Conservation (phyloP, 2,888 invertebrate genomes). For the Caenorhabditis sinica region DNA sequence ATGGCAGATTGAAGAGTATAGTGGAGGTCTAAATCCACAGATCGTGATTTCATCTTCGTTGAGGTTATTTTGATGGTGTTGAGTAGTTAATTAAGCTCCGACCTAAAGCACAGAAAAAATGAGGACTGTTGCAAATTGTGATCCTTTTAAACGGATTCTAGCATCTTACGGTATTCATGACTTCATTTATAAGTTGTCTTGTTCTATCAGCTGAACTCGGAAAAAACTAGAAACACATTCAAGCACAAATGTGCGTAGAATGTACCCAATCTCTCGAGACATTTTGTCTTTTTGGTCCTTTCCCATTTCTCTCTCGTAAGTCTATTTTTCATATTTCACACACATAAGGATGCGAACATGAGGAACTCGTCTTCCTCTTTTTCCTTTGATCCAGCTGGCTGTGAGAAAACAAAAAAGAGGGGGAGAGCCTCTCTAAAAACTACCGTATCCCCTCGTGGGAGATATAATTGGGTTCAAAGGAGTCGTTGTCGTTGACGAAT, state of each 20-base stretch:
- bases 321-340: slow-evolving; percentile 18
- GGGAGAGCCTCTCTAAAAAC: neutral
- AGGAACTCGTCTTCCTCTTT: slow-evolving; percentile 5
- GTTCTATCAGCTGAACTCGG: no score
- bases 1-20: no score
- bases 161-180: no score
- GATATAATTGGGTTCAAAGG: slow-evolving; percentile 38
- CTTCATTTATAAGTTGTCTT: no score
- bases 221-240: neutral
- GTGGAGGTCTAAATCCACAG: no score
- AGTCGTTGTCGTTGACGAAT: slow-evolving; percentile 31
- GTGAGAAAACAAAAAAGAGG: neutral
- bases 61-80: no score
- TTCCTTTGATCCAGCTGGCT: neutral
- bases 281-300: slow-evolving; percentile 6
- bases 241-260: slow-evolving; percentile 9
- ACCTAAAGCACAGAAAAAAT: no score
- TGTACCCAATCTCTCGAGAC: slow-evolving; percentile 41
- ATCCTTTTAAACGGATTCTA: no score
- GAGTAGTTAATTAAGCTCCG: no score
- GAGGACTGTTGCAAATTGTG: no score
- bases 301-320: slow-evolving; percentile 4
- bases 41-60: no score
- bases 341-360: slow-evolving; percentile 1
- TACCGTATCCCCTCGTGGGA: slow-evolving; percentile 44